Base-by-base conservation (phyloP, 2,888 invertebrate genomes). In the Microdon myrmicae region DNA sequence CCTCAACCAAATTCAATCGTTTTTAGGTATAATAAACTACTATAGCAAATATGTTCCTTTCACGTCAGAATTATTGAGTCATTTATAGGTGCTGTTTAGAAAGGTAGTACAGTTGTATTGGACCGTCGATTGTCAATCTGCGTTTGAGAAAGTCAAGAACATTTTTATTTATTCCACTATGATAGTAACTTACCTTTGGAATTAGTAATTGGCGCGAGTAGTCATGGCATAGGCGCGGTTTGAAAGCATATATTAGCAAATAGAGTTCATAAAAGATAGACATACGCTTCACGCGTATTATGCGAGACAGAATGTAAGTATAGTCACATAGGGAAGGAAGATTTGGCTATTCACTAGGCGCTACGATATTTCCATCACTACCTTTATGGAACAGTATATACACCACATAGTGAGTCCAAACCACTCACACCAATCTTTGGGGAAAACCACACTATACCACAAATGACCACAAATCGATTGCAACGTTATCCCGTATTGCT, bases 261-360 rank as follows among this genome's bases (percentile, higher is more conserved):
- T 28, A 28, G 4, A 4, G 9, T 28, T 28, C n/a, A 28, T 28
- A 28, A 28, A 19, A 17, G 10, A 2, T 8, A 20, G 34, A 20
- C 20, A 19, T 34, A 16, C 9, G 34, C 34, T 34, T 34, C 34
- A 19, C 34, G 19, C 19, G 34, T 34, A 19, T 19, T 34, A 19
- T 20, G 31, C 9, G 19, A 34, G 10, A 7, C 34, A 8, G 35
- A 35, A 35, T 20, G 35, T 6, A 35, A 10, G 22, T 20, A 35
- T 20, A 35, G 35, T 10, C 20, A 35, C 19, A 35, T 35, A 20
- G 20, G 22, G 8, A 35, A 35, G 19, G 35, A 35, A 35, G 20
- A 19, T 20, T 9, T 20, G 35, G 35, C 20, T 3, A 20, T 20
- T 19, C 22, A 35, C 4, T 35, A 22, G 19, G 35, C 2, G 20